Conservation (phyloP, 2,888 invertebrate genomes). For the Cerceris ruficornis region DNA sequence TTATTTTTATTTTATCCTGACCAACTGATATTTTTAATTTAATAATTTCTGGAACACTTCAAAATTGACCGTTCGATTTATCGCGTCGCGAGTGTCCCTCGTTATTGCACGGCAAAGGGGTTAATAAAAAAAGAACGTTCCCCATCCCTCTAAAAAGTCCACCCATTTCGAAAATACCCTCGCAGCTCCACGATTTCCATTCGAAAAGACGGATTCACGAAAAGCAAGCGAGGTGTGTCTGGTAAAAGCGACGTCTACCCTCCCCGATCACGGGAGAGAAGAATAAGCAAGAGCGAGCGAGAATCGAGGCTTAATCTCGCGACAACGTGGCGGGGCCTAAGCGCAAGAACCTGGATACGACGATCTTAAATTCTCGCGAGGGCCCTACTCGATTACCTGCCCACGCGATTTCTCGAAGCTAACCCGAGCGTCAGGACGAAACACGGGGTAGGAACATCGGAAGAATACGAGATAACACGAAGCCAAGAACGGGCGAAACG, state of each 20-base stretch:
- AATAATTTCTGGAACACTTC: no score
- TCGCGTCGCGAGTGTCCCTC: no score
- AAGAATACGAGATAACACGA: conserved; percentile 69
- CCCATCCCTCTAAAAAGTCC: no score
- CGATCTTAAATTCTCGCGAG: conserved; percentile 71
- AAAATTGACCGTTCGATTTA: no score
- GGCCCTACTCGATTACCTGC: conserved; percentile 71
- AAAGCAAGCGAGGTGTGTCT: conserved; percentile 6
- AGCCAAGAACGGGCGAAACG: conserved; percentile 31
- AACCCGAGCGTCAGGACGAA: conserved; percentile 70
- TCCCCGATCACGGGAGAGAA: conserved; percentile 14
- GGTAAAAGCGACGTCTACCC: conserved; percentile 49
- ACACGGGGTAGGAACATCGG: conserved; percentile 69
- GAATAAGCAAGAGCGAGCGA: conserved; percentile 17
- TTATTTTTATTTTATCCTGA: no score
- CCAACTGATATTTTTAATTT: no score
- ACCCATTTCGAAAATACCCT: neutral
- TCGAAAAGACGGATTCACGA: conserved; percentile 11
- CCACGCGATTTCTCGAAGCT: conserved; percentile 71
- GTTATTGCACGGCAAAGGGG: no score
- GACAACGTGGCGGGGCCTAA: conserved; percentile 59
- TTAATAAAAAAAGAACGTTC: no score
- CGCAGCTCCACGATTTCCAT: conserved; percentile 12
- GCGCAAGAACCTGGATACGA: conserved; percentile 67
- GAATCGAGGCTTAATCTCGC: conserved; percentile 64